Evolutionary conservation across 92 coral and sea anemone species (phyloP).

Genomic region (Actinernus sp.): DNA sequence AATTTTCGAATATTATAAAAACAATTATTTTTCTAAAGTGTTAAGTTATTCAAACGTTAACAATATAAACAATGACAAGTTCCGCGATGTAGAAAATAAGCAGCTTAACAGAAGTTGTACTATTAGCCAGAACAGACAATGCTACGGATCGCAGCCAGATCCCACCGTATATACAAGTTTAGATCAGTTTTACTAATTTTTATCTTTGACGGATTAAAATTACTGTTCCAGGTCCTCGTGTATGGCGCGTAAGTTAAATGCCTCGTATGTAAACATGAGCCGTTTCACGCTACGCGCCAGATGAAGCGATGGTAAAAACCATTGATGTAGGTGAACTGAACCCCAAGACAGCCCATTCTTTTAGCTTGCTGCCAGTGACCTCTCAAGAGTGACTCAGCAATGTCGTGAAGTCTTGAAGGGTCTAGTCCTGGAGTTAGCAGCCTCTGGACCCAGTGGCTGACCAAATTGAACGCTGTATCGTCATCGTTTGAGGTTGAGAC

Average conservation of each 20-base stretch:
- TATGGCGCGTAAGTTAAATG: constrained; percentile 43
- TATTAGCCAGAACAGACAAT: too few species aligned
- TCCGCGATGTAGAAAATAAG: too few species aligned
- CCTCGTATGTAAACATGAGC: background rate
- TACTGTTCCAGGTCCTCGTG: too few species aligned
- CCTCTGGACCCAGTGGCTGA: constrained; percentile 64
- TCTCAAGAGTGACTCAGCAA: constrained; percentile 70
- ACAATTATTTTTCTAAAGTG: too few species aligned
- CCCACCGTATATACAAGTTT: too few species aligned
- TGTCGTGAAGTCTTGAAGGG: constrained; percentile 60
- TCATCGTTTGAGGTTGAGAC: constrained; percentile 76
- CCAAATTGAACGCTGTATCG: constrained; percentile 59
- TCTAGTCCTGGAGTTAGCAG: constrained; percentile 83
- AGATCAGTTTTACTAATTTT: too few species aligned
- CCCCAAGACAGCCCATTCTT: constrained; percentile 88
- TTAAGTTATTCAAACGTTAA: too few species aligned
- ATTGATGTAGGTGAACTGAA: constrained; percentile 90
- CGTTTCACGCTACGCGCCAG: constrained; percentile 74
- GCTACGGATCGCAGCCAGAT: too few species aligned
- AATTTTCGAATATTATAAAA: too few species aligned
- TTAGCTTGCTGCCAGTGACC: constrained; percentile 84
- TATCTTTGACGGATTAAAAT: too few species aligned
- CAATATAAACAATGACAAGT: too few species aligned
- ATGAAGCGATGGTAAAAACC: constrained; percentile 90
- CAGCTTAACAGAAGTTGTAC: too few species aligned